Evolutionary conservation across 2,888 invertebrate genomes (phyloP).

Genomic region (Rhodophaea formosa): DNA sequence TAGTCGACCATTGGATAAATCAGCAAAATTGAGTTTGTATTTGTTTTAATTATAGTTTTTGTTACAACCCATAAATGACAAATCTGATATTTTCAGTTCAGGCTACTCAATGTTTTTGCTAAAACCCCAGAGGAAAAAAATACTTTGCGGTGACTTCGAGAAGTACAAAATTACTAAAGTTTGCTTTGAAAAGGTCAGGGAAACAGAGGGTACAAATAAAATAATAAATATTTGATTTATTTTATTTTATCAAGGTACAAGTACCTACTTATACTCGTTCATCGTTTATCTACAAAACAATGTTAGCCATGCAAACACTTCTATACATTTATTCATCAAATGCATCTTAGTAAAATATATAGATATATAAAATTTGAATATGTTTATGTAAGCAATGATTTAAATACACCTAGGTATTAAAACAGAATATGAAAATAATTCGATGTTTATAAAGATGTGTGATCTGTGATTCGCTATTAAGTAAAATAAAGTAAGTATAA

Average conservation of each 20-base stretch:
- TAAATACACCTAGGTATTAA: background rate
- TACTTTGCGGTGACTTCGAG: too few relatives aligned
- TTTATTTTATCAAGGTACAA: constrained; percentile 65
- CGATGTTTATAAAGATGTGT: background rate
- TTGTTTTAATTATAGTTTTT: too few relatives aligned
- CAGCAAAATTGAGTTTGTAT: too few relatives aligned
- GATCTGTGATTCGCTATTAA: too few relatives aligned
- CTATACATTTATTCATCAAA: constrained; percentile 34
- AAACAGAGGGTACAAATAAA: constrained; percentile 14
- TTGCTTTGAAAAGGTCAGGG: background rate
- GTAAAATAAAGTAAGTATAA: background rate
- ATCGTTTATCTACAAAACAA: constrained; percentile 48
- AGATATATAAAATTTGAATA: constrained; percentile 18
- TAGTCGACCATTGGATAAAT: too few relatives aligned
- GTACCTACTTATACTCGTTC: constrained; percentile 48
- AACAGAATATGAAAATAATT: background rate
- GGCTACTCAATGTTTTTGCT: too few relatives aligned
- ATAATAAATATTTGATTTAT: constrained; percentile 34
- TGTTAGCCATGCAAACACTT: constrained; percentile 48
- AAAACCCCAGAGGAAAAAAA: too few relatives aligned
- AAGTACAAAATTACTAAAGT: background rate
- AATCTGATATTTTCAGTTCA: too few relatives aligned
- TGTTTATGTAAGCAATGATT: constrained; percentile 19
- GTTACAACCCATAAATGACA: too few relatives aligned
- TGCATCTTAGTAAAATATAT: constrained; percentile 26